Percentiles rank a stretch among this genome's conserved stretches.
phyloP scores from a whole-genome alignment of 2,888 invertebrate genomes.

The Marronus borbonicus region DNA sequence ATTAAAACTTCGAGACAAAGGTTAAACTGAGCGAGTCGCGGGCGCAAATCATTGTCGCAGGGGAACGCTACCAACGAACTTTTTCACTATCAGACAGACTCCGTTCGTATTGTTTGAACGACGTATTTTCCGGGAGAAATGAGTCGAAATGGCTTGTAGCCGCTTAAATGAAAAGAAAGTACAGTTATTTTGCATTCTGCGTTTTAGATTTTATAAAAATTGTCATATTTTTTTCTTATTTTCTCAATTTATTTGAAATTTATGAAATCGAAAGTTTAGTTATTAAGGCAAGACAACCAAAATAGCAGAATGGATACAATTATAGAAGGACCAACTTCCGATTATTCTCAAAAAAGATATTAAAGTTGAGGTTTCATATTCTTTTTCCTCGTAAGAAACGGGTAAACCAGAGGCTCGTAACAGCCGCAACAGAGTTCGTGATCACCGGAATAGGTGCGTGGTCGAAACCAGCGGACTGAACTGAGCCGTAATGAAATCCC shows the following conservation, averaged over 20 bases:
- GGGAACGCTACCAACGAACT: conserved; percentile 6
- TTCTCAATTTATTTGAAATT: too few relatives aligned
- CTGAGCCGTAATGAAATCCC: conserved; percentile 61
- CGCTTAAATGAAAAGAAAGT: background rate
- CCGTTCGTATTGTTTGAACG: conserved; percentile 22
- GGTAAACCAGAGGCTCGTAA: background rate
- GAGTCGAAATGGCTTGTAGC: conserved; percentile 8
- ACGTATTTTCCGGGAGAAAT: conserved; percentile 33
- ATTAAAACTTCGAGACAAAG: conserved; percentile 68
- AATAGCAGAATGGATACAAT: too few relatives aligned
- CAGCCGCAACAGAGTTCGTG: conserved; percentile 31
- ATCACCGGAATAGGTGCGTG: conserved; percentile 40
- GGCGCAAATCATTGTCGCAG: conserved; percentile 54
- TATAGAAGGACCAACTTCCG: too few relatives aligned
- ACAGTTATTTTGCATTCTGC: background rate
- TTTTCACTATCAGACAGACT: background rate
- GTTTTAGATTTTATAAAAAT: too few relatives aligned
- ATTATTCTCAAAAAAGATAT: too few relatives aligned
- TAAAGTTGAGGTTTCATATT: too few relatives aligned
- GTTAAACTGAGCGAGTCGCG: conserved; percentile 63
- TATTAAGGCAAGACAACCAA: too few relatives aligned
- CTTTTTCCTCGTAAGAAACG: too few relatives aligned
- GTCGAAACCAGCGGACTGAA: conserved; percentile 44
- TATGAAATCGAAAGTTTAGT: too few relatives aligned
- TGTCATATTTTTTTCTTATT: too few relatives aligned